These are phyloP conservation scores for Cathartes aura DNA, from an alignment of 2,113 vertebrate species.

Conservation along the genomic window DNA sequence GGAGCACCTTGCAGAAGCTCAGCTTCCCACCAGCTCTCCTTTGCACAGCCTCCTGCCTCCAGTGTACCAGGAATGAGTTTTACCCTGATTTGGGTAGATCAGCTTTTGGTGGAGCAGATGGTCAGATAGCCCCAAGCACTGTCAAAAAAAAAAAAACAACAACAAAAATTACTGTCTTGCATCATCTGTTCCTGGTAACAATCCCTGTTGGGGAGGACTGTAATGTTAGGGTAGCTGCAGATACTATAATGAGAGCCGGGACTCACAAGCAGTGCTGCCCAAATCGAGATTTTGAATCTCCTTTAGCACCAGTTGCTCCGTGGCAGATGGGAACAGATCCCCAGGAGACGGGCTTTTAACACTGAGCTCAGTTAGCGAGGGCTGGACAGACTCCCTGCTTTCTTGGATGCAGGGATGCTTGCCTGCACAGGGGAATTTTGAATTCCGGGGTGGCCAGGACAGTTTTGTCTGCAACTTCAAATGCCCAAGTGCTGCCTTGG, in stretches of 20 bases:
- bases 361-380: not conserved
- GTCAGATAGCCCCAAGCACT: not conserved
- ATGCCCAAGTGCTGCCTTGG: not conserved
- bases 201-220: not conserved
- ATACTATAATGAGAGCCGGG: not conserved
- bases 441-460: not conserved
- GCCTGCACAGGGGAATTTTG: not conserved
- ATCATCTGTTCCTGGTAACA: not conserved
- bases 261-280: not conserved
- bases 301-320: not conserved
- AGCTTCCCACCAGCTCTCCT: not conserved
- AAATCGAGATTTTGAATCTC: not conserved
- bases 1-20: not conserved
- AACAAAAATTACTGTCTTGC: not conserved
- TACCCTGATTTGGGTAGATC: not conserved
- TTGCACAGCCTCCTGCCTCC: not conserved
- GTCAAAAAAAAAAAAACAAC: too few relatives aligned
- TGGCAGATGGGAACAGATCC: not conserved
- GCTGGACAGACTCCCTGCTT: not conserved
- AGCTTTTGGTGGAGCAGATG: not conserved
- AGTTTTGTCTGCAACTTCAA: not conserved
- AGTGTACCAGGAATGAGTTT: not conserved
- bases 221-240: not conserved
- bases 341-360: not conserved
- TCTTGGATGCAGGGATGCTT: not conserved